Percentiles rank a stretch among this genome's conserved stretches.
phyloP scores from a whole-genome alignment of 2,888 invertebrate genomes.

The Omphaloscelis lunosa region DNA sequence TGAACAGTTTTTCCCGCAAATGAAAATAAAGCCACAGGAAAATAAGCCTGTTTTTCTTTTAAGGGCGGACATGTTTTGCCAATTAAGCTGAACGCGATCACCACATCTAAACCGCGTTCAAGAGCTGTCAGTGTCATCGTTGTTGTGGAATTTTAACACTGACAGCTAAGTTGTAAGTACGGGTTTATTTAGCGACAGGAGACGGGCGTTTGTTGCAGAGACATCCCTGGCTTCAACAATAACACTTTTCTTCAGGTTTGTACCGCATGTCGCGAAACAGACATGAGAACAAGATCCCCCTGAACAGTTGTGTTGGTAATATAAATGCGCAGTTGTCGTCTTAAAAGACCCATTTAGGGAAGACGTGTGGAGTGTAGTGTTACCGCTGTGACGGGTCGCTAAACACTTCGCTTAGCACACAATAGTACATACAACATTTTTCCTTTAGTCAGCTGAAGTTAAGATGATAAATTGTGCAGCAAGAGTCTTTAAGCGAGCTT shows the following conservation, averaged over 20 bases:
- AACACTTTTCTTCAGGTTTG: slow-evolving; percentile 64
- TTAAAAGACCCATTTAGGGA: slow-evolving; percentile 60
- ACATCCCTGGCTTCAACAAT: slow-evolving; percentile 52
- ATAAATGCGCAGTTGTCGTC: slow-evolving; percentile 61
- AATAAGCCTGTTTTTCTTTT: slow-evolving; percentile 46
- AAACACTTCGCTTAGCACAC: slow-evolving; percentile 57
- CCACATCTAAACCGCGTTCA: no score
- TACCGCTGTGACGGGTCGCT: slow-evolving; percentile 60
- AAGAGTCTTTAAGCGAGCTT: slow-evolving; percentile 45
- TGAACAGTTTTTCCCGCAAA: background rate
- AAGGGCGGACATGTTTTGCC: background rate
- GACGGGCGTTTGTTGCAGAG: slow-evolving; percentile 51
- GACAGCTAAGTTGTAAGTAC: background rate
- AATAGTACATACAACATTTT: slow-evolving; percentile 55
- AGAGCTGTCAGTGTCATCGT: no score
- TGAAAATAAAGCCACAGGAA: slow-evolving; percentile 17
- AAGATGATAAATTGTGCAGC: slow-evolving; percentile 61
- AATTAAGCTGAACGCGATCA: no score
- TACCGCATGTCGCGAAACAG: slow-evolving; percentile 57
- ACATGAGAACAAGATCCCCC: slow-evolving; percentile 66
- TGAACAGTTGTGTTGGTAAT: slow-evolving; percentile 54
- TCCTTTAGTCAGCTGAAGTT: slow-evolving; percentile 42
- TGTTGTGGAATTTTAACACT: no score
- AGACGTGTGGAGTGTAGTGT: slow-evolving; percentile 51
- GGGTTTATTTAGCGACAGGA: slow-evolving; percentile 59